Evolutionary conservation across 2,113 vertebrate genomes (phyloP).

Genomic region (Cynocephalus volans): DNA sequence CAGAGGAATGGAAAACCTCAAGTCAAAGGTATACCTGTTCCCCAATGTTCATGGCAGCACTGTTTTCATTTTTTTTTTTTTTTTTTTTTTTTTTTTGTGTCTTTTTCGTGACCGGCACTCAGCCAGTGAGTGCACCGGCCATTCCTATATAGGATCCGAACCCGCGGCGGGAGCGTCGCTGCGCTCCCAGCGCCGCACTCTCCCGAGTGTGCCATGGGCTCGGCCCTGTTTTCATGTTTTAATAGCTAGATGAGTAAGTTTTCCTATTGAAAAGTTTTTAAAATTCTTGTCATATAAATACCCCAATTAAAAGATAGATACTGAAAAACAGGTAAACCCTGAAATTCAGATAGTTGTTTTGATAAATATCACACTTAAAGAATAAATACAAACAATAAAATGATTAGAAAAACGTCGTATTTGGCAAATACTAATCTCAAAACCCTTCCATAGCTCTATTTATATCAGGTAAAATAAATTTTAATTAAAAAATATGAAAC

Average conservation of each 20-base stretch:
- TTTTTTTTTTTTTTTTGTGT: too few relatives aligned
- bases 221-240: too few relatives aligned
- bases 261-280: not conserved
- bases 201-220: too few relatives aligned
- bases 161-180: too few relatives aligned
- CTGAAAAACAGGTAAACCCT: not conserved
- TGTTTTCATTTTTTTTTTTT: too few relatives aligned
- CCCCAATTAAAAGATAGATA: not conserved
- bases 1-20: too few relatives aligned
- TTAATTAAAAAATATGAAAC: not conserved
- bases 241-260: not conserved
- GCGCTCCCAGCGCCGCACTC: too few relatives aligned
- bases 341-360: not conserved
- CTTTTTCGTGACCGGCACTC: too few relatives aligned
- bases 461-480: not conserved
- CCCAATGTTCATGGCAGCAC: too few relatives aligned
- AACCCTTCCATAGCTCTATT: not conserved
- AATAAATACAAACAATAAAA: not conserved
- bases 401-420: not conserved
- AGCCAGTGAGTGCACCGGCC: too few relatives aligned
- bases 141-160: too few relatives aligned
- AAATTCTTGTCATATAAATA: not conserved
- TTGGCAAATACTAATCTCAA: not conserved
- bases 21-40: too few relatives aligned
- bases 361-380: not conserved